phyloP scores from a whole-genome alignment of 2,888 invertebrate genomes.

The Tipula vernalis region DNA sequence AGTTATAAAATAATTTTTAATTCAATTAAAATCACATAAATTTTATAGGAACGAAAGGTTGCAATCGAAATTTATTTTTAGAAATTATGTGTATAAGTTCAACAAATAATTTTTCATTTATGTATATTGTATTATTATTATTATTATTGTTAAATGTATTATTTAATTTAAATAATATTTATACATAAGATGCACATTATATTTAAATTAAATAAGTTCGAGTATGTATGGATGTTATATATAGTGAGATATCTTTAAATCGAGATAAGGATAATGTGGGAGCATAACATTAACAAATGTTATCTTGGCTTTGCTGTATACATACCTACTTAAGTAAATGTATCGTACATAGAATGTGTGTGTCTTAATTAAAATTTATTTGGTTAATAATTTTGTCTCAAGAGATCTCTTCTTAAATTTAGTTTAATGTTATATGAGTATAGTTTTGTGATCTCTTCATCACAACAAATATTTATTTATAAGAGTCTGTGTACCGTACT shows the following conservation, averaged over 20 bases:
- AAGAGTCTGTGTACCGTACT: background rate
- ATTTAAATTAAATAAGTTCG: background rate
- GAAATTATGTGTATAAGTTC: background rate
- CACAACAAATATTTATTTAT: background rate
- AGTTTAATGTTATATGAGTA: background rate
- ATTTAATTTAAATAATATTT: background rate
- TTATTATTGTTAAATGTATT: background rate
- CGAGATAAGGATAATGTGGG: background rate
- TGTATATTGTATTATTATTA: background rate
- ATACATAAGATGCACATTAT: background rate
- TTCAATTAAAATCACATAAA: conserved; percentile 4
- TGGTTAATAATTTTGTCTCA: background rate
- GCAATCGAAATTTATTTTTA: background rate
- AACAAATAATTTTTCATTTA: background rate
- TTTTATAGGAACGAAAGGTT: background rate
- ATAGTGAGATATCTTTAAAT: background rate
- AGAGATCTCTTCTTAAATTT: background rate
- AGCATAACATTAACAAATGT: background rate
- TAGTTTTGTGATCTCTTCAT: background rate
- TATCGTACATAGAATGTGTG: background rate
- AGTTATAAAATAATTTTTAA: background rate
- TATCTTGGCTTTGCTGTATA: background rate
- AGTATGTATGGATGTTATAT: background rate
- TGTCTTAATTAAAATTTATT: conserved; percentile 4
- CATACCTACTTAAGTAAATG: background rate